These are phyloP conservation scores for Gymnogyps californianus DNA, from an alignment of 2,113 vertebrate genomes.

Conservation along the genomic window DNA sequence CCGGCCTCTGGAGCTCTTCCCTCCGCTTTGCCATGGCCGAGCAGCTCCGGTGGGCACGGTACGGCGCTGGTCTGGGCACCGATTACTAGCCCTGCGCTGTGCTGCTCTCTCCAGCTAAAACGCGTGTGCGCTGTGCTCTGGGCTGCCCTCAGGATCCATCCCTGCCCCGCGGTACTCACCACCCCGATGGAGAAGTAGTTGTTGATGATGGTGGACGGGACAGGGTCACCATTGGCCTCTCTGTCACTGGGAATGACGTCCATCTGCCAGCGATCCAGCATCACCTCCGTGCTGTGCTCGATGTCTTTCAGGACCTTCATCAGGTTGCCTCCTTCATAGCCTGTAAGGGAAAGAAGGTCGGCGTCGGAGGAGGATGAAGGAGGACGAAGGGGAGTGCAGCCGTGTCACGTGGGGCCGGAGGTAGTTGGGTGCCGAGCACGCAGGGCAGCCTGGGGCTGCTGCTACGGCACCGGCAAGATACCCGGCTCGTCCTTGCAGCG, in stretches of 20 bases:
- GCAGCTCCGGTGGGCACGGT: accelerated
- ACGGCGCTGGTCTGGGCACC: accelerated
- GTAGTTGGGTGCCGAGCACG: accelerated
- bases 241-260: constrained; percentile 85
- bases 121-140: accelerated
- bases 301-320: constrained; percentile 80
- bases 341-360: constrained; percentile 8
- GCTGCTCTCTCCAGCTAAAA: neutral
- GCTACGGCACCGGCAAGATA: accelerated
- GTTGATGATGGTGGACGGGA: constrained; percentile 92
- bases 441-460: neutral
- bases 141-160: neutral
- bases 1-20: neutral
- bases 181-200: constrained; percentile 98
- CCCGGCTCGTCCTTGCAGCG: accelerated
- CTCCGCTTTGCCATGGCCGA: accelerated
- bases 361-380: accelerated
- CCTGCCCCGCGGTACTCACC: constrained; percentile 71
- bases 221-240: constrained; percentile 85
- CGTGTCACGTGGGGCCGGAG: accelerated
- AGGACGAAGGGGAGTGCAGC: neutral
- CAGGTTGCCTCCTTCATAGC: constrained; percentile 79
- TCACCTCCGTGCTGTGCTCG: constrained; percentile 78
- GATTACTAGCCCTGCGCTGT: accelerated
- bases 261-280: constrained; percentile 92